These are phyloP conservation scores for Hycleus cichorii DNA, from an alignment of 1,140 invertebrate species.

Conservation along the genomic window DNA sequence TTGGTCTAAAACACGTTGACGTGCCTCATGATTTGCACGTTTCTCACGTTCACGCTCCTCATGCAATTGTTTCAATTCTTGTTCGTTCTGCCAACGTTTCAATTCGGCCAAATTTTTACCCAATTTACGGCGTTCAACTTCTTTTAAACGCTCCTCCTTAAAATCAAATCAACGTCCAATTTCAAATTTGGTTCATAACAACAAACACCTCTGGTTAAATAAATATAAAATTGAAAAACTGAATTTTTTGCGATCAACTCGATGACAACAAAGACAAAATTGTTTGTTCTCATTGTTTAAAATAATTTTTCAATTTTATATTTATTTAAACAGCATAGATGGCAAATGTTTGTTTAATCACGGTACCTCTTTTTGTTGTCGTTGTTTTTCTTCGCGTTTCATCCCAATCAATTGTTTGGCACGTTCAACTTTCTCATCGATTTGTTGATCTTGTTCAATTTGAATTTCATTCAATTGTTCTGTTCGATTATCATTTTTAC, in stretches of 20 bases:
- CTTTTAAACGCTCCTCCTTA: constrained; percentile 53
- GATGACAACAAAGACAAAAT: too few relatives aligned
- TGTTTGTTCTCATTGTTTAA: too few relatives aligned
- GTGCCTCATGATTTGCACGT: constrained; percentile 56
- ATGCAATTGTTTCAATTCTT: constrained; percentile 61
- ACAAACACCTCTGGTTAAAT: too few relatives aligned
- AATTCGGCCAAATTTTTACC: constrained; percentile 64
- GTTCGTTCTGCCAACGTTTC: constrained; percentile 62
- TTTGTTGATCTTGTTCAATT: constrained; percentile 4
- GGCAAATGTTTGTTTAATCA: too few relatives aligned
- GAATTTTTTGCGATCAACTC: too few relatives aligned
- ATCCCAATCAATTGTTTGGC: constrained; percentile 52
- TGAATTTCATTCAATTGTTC: constrained; percentile 10
- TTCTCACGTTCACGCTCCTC: constrained; percentile 65
- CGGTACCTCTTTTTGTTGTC: constrained; percentile 55
- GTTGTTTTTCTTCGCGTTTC: constrained; percentile 49
- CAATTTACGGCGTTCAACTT: constrained; percentile 61
- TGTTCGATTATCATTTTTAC: constrained; percentile 23
- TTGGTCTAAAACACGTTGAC: constrained; percentile 62
- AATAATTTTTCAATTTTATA: too few relatives aligned
- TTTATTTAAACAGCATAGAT: too few relatives aligned
- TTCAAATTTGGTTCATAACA: too few relatives aligned
- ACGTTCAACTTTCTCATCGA: constrained; percentile 39
- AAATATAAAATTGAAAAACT: too few relatives aligned
- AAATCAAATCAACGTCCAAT: background rate